These are phyloP conservation scores for Phortica okadai DNA, from an alignment of 2,888 invertebrate species.

Conservation along the genomic window DNA sequence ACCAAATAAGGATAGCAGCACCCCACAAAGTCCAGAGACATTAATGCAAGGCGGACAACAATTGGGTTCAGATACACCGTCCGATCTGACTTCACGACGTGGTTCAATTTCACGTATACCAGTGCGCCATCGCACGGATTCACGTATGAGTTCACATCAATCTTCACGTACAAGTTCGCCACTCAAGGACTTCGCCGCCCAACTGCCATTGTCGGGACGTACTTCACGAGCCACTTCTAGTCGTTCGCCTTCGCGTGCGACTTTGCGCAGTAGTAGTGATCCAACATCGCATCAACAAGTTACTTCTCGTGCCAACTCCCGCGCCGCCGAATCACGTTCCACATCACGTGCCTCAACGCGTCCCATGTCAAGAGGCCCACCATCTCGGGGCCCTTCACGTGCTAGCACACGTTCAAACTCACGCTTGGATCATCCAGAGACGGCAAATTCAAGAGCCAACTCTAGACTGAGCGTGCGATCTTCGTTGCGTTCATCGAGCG, in stretches of 20 bases:
- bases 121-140: constrained; percentile 58
- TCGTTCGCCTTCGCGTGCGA: constrained; percentile 64
- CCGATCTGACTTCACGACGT: constrained; percentile 60
- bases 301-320: constrained; percentile 18
- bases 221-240: constrained; percentile 62
- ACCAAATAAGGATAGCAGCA: constrained; percentile 74
- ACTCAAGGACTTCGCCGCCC: constrained; percentile 57
- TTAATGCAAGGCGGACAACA: constrained; percentile 45
- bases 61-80: constrained; percentile 48
- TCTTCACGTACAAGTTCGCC: constrained; percentile 63
- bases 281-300: constrained; percentile 11
- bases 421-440: constrained; percentile 64
- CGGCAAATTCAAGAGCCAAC: constrained; percentile 58
- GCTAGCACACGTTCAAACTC: constrained; percentile 61
- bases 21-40: constrained; percentile 63
- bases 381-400: constrained; percentile 49
- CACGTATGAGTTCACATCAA: constrained; percentile 48
- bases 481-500: constrained; percentile 55
- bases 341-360: constrained; percentile 61
- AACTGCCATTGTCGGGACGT: constrained; percentile 52
- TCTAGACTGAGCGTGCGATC: constrained; percentile 67
- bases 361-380: constrained; percentile 61
- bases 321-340: constrained; percentile 54
- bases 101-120: constrained; percentile 74
- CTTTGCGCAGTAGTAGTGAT: constrained; percentile 45